Percentiles rank a stretch among this genome's conserved stretches.
Evolutionary conservation across 2,888 invertebrate species (phyloP).

Genomic region (Unio delphinus): DNA sequence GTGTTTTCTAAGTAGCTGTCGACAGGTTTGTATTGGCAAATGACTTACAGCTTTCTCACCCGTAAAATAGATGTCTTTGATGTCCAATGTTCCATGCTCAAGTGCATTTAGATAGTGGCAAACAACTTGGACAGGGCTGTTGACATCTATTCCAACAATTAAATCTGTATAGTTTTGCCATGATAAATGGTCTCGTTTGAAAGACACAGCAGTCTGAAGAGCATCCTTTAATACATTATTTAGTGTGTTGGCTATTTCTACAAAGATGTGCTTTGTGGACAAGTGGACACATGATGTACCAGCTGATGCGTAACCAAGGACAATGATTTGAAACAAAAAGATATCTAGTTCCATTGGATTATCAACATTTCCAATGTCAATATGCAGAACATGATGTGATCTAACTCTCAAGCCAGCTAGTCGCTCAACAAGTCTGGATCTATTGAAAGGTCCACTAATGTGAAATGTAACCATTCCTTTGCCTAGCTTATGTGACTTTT

Average conservation of each 20-base stretch:
- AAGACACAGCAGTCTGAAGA: constrained; percentile 35
- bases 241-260: constrained; percentile 48
- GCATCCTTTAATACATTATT: constrained; percentile 35
- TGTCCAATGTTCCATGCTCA: constrained; percentile 26
- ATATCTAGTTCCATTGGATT: constrained; percentile 34
- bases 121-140: constrained; percentile 50
- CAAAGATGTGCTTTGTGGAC: constrained; percentile 22
- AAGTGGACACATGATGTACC: constrained; percentile 22
- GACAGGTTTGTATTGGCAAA: constrained; percentile 21
- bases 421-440: constrained; percentile 22
- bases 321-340: constrained; percentile 46
- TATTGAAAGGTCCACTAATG: constrained; percentile 38
- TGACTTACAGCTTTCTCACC: constrained; percentile 11
- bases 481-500: constrained; percentile 21
- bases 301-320: constrained; percentile 30
- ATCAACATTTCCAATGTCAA: constrained; percentile 40
- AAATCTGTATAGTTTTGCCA: constrained; percentile 34
- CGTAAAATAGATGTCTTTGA: constrained; percentile 27
- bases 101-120: constrained; percentile 35
- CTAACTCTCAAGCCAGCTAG: constrained; percentile 17
- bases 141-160: constrained; percentile 29
- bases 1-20: constrained; percentile 24
- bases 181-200: constrained; percentile 22
- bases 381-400: constrained; percentile 28
- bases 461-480: constrained; percentile 30